Percentiles rank a stretch among this genome's conserved stretches.
These are phyloP conservation scores for Ectemnius lituratus DNA, from an alignment of 2,888 invertebrate genomes.

Conservation along the genomic window DNA sequence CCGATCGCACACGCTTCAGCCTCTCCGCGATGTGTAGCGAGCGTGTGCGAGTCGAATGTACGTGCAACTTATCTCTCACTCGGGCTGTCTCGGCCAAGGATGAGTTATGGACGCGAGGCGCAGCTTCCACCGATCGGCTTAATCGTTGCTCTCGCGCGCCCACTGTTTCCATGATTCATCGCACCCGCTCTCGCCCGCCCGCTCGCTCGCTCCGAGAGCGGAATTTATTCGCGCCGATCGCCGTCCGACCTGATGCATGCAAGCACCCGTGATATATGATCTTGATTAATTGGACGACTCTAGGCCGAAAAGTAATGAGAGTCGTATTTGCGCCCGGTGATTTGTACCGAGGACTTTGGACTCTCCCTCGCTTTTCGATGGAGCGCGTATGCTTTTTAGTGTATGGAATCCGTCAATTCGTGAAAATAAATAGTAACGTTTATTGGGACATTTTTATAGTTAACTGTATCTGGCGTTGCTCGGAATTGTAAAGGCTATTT, in stretches of 20 bases:
- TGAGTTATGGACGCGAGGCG: background rate
- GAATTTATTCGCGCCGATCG: conserved; percentile 4
- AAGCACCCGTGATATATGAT: too few relatives aligned
- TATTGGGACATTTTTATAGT: too few relatives aligned
- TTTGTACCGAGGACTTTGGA: too few relatives aligned
- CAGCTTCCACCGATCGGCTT: conserved; percentile 3
- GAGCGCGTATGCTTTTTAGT: too few relatives aligned
- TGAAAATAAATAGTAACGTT: too few relatives aligned
- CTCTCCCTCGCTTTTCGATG: too few relatives aligned
- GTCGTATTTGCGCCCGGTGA: too few relatives aligned
- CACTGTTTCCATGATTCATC: conserved; percentile 1
- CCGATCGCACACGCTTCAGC: background rate
- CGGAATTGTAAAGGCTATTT: too few relatives aligned
- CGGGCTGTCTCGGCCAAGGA: background rate
- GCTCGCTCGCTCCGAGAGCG: background rate
- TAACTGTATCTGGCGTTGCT: too few relatives aligned
- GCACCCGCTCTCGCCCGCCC: background rate
- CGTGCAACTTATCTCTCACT: background rate
- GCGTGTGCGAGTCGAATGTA: background rate
- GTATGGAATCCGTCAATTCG: too few relatives aligned
- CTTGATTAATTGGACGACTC: too few relatives aligned
- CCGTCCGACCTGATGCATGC: background rate
- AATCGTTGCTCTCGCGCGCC: background rate
- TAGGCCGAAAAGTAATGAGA: too few relatives aligned
- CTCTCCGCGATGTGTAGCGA: background rate